Percentiles rank a stretch among this genome's conserved stretches.
phyloP scores from a whole-genome alignment of 2,113 vertebrate species.

The Mirounga angustirostris region DNA sequence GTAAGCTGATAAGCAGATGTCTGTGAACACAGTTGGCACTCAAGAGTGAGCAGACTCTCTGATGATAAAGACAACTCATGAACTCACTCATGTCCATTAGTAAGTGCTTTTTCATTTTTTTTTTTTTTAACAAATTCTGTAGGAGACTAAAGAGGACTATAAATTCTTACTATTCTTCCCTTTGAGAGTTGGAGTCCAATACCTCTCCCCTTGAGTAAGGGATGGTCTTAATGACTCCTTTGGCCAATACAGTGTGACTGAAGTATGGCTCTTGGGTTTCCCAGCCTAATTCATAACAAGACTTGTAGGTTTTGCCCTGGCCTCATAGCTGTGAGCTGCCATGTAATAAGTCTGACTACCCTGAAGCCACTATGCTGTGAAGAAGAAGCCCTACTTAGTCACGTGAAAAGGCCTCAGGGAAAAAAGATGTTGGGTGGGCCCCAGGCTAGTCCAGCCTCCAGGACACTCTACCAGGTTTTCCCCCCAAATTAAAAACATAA shows the following conservation, averaged over 20 bases:
- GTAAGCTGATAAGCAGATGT: neutral
- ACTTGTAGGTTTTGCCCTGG: neutral
- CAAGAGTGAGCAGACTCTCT: neutral
- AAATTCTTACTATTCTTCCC: neutral
- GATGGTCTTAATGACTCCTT: neutral
- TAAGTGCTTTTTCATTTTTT: neutral
- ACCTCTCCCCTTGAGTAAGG: neutral
- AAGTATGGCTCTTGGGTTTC: neutral
- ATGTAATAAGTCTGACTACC: neutral
- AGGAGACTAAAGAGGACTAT: neutral
- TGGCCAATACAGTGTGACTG: neutral
- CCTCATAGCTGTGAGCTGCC: neutral
- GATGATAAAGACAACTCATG: no score
- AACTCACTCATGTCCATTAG: neutral
- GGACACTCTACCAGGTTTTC: neutral
- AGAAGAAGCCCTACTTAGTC: neutral
- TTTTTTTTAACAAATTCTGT: neutral
- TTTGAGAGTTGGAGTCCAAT: neutral
- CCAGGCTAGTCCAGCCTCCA: neutral
- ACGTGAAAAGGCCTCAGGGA: neutral
- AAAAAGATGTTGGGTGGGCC: neutral
- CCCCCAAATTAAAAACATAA: neutral
- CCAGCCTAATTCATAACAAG: neutral
- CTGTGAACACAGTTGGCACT: neutral
- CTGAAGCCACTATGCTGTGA: neutral